Base-by-base conservation (phyloP, 1,140 invertebrate species). In the Acromyrmex heyeri region DNA sequence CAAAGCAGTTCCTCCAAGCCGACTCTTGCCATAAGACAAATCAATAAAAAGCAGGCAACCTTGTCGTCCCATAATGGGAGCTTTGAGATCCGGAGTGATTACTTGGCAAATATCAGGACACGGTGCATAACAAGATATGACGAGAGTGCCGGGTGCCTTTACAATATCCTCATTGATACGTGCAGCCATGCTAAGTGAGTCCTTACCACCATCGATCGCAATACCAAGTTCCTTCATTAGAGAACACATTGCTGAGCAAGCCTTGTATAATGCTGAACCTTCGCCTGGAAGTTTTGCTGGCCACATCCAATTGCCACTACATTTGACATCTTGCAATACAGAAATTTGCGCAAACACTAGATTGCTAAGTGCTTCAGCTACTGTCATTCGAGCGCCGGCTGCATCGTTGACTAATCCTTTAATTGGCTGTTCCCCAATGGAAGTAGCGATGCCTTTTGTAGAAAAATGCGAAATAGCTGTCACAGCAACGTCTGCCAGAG, bases 241-340 rank as follows among this genome's bases (percentile, higher is more conserved):
- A 0, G 96, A 94, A 94, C 98, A 99, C 97, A 99, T 98, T 16
- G 98, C 98, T 59, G 95, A 93, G 93, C 99, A 99, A 2, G 99
- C 98, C 70, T 97, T 97, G 87, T 97, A 98, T 34, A 99, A 95
- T 53, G 97, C 96, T 21, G 97, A 98, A 6, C 99, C 99, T 95
- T 99, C 99, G 0, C 97, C 98, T 0, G 97, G 97, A 18, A 99
- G 95, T 95, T 99, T 99, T 8, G 99, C 99, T 4, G 99, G 97
- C 99, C 99, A 99, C 99, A 99, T 99, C 99, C 99, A 99, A 95
- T 99, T 99, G 4, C 98, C 99, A 86, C 98, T 99, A 93, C 99
- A 99, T 95, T 99, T 99, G 10, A 99, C 97, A 95, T 99, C 99
- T 93, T 97, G 88, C 8, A 90, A 72, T 65, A 5, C 96, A 1